Evolutionary conservation across 2,888 invertebrate species (phyloP), one percentile per base, ranked within the genome.

Genomic region (Calliscelio sp.): DNA sequence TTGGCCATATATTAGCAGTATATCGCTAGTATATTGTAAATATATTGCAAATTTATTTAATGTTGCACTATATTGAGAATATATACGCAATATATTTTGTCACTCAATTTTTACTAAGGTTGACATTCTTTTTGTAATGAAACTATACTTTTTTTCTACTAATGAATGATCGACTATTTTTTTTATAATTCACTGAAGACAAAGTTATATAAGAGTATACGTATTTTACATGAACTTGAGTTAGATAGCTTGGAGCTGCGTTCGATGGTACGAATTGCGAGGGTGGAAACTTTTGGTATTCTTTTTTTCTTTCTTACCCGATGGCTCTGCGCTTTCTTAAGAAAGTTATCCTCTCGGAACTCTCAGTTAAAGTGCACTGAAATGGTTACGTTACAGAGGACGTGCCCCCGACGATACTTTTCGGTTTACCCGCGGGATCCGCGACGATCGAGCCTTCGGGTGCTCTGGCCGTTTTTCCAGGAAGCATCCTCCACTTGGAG

Each of bases 401-500:
- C 89, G 96, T 96, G 44, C 97, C 97, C 0, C 97, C 97, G 5
- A 96, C 97, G 11, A 96, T 97, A 84, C 94, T 96, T 70, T 96
- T 97, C 88, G 95, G 96, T 88, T 95, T 97, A 80, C 95, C 96
- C 14, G 95, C 96, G 49, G 97, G 97, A 0, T 97, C 97, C 0
- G 97, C 96, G 20, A 96, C 96, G 3, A 96, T 97, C 66, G 97
- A 97, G 89, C 96, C 96, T 0, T 95, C 96, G 0, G 97, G 97
- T 11, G 96, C 96, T 86, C 93, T 98, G 83, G 96, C 96, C 25
- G 96, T 97, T 49, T 96, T 95, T 88, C 97, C 97, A 0, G 97
- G 97, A 86, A 96, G 96, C 86, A 96, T 96, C 4, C 93, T 98
- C 18, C 96, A 97, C 90, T 94, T 98, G 81, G 97, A 97, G 93